Conservation (phyloP, 2,888 invertebrate genomes). For the Hypolimnas misippus region DNA sequence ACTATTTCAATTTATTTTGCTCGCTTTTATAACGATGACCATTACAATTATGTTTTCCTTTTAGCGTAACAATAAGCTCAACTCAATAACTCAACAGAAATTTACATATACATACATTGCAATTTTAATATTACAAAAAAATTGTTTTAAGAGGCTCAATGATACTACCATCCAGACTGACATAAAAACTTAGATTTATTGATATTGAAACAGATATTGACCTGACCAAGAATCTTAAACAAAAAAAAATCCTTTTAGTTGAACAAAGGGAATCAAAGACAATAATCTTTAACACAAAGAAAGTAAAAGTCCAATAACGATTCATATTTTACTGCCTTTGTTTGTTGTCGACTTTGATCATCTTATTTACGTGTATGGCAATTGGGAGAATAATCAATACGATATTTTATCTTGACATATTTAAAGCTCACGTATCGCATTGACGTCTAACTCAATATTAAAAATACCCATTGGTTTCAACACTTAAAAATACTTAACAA, state of each 20-base stretch:
- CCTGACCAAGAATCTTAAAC: neutral
- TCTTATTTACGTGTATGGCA: conserved; percentile 31
- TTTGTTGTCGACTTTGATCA: conserved; percentile 21
- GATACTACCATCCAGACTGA: too few relatives aligned
- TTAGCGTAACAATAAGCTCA: too few relatives aligned
- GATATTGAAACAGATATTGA: neutral
- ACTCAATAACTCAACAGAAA: too few relatives aligned
- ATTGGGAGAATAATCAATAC: conserved; percentile 19
- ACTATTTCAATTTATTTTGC: too few relatives aligned
- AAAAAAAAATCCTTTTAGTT: neutral
- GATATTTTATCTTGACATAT: neutral
- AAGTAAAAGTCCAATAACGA: conserved; percentile 3
- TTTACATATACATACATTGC: too few relatives aligned
- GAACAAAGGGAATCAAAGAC: neutral
- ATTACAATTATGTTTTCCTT: too few relatives aligned
- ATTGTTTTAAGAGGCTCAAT: too few relatives aligned
- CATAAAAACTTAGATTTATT: too few relatives aligned
- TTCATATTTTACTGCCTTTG: conserved; percentile 26
- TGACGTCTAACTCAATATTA: conserved; percentile 20
- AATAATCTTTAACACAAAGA: conserved; percentile 1
- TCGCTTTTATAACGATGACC: too few relatives aligned
- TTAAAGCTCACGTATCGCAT: conserved; percentile 3
- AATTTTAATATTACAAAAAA: too few relatives aligned
- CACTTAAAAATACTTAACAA: conserved; percentile 33
- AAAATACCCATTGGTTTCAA: conserved; percentile 43